Evolutionary conservation across 2,113 vertebrate genomes (phyloP).

Genomic region (Bubo scandiacus): DNA sequence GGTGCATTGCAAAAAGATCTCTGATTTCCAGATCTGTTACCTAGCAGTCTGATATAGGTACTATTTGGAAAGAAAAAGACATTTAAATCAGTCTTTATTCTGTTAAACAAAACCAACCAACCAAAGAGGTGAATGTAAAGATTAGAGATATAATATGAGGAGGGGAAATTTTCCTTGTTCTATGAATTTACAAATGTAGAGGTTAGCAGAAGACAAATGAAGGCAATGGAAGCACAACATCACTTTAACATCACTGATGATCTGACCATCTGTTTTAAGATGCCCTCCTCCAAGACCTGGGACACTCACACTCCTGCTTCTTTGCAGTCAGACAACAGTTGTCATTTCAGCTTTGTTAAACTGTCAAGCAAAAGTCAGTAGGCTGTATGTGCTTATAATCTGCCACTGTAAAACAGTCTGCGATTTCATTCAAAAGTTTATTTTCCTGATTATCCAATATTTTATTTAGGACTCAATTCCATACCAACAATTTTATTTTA

Average conservation of each 20-base stretch:
- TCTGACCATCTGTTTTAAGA: not conserved
- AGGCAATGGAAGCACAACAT: not conserved
- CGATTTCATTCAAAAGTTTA: not conserved
- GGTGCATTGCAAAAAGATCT: not conserved
- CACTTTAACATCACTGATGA: not conserved
- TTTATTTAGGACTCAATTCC: not conserved
- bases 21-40: not conserved
- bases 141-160: not conserved
- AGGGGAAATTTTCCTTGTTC: not conserved
- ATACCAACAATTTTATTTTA: not conserved
- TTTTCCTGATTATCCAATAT: not conserved
- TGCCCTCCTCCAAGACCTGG: not conserved
- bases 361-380: not conserved
- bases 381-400: not conserved
- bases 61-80: not conserved
- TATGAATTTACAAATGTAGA: not conserved
- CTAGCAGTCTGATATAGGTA: not conserved
- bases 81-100: not conserved
- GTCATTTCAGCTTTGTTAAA: not conserved
- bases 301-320: not conserved
- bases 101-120: not conserved
- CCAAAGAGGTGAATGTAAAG: not conserved
- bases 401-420: not conserved
- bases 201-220: not conserved
- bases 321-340: not conserved